Percentiles rank a stretch among this genome's conserved stretches.
Evolutionary conservation across 1,140 invertebrate genomes (phyloP).

Genomic region (Drusus annulatus): DNA sequence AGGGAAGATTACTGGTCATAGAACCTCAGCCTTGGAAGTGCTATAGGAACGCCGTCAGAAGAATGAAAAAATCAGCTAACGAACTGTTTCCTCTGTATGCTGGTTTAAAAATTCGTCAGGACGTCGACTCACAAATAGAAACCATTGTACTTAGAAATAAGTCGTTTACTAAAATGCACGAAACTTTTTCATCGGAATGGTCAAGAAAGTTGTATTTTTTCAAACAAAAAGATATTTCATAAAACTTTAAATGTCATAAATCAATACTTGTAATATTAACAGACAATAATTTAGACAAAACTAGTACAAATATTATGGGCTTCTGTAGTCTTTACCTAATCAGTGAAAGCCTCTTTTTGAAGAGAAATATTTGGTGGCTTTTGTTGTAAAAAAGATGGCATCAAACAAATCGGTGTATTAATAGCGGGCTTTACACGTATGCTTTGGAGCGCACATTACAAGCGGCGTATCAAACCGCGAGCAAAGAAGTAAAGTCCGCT

Average conservation of each 20-base stretch:
- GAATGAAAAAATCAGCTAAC: constrained; percentile 74
- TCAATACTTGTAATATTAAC: background rate
- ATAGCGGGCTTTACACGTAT: no score
- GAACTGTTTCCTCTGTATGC: constrained; percentile 74
- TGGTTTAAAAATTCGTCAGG: constrained; percentile 73
- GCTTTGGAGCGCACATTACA: no score
- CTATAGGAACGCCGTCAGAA: constrained; percentile 80
- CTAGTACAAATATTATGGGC: no score
- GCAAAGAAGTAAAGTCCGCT: no score
- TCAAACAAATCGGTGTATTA: no score
- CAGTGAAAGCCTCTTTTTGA: no score
- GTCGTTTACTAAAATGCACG: constrained; percentile 71
- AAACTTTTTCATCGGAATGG: constrained; percentile 77
- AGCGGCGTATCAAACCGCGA: no score
- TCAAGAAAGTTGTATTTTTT: constrained; percentile 74
- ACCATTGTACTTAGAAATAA: constrained; percentile 70
- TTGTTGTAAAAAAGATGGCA: no score
- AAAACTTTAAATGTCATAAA: background rate
- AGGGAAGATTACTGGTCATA: constrained; percentile 76
- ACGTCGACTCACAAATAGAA: constrained; percentile 76
- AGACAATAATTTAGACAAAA: no score
- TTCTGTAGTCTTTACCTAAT: no score
- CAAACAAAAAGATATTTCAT: constrained; percentile 12
- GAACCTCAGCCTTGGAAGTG: constrained; percentile 90
- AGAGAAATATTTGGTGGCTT: no score